These are phyloP conservation scores for Neoaliturus tenellus DNA, from an alignment of 2,888 invertebrate genomes.

Conservation along the genomic window DNA sequence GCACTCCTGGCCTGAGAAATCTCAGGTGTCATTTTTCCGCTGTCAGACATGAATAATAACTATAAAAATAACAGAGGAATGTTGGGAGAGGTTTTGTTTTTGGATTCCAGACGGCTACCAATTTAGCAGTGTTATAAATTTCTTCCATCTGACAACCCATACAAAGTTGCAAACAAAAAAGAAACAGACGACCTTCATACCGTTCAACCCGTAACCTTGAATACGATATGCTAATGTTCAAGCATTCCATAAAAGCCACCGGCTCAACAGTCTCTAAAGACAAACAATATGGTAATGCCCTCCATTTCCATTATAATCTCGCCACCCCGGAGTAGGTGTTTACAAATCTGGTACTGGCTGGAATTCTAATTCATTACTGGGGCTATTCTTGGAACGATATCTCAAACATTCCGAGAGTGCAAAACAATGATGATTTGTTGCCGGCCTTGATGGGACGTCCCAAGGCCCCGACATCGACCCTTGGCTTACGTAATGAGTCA, in stretches of 20 bases:
- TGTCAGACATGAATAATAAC: too few relatives aligned
- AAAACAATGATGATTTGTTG: slow-evolving; percentile 45
- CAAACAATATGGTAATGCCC: background rate
- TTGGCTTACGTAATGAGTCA: slow-evolving; percentile 31
- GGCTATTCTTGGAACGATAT: slow-evolving; percentile 36
- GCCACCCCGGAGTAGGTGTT: background rate
- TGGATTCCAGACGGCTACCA: too few relatives aligned
- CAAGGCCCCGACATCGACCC: slow-evolving; percentile 29
- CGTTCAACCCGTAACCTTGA: background rate
- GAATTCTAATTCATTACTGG: background rate
- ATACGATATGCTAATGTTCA: background rate
- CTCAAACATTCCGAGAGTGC: slow-evolving; percentile 23
- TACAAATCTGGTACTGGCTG: background rate
- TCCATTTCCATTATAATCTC: background rate
- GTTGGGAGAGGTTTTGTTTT: too few relatives aligned
- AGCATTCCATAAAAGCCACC: background rate
- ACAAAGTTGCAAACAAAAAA: background rate
- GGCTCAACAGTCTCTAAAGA: background rate
- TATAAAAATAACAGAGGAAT: too few relatives aligned
- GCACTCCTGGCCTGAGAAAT: too few relatives aligned
- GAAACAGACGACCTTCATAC: background rate
- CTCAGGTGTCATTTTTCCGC: too few relatives aligned
- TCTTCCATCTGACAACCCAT: too few relatives aligned
- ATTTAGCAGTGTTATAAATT: too few relatives aligned
- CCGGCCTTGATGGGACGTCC: slow-evolving; percentile 24